Conservation (phyloP, 2,888 invertebrate species). For the Drosophila atripex region DNA sequence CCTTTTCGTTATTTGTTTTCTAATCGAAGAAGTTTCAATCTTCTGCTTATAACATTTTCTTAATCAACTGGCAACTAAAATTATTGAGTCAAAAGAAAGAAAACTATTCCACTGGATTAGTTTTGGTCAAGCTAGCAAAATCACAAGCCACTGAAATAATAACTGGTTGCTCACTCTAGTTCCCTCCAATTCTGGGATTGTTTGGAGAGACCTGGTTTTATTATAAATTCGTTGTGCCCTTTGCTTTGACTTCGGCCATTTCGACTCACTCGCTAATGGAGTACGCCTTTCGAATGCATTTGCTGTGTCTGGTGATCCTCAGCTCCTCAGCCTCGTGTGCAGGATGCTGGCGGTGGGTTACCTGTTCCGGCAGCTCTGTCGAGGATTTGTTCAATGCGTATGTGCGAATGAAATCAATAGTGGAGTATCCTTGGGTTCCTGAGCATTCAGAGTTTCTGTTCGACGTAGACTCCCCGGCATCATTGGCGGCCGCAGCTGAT, state of each 20-base stretch:
- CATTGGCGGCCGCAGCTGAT: constrained; percentile 1
- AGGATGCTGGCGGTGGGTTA: constrained; percentile 84
- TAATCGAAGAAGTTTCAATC: background rate
- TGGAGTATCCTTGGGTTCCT: constrained; percentile 74
- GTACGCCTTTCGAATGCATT: constrained; percentile 86
- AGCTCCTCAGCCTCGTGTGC: constrained; percentile 89
- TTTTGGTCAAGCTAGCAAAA: background rate
- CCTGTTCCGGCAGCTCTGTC: constrained; percentile 55
- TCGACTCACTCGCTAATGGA: constrained; percentile 86
- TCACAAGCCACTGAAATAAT: background rate
- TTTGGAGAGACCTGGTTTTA: background rate
- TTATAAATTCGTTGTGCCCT: constrained; percentile 23
- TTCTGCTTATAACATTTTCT: background rate
- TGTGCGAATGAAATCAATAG: constrained; percentile 97
- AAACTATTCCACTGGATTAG: no score
- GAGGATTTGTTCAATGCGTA: constrained; percentile 92
- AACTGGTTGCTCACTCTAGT: background rate
- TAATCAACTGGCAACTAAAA: background rate
- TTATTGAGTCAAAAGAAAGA: no score
- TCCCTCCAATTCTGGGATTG: background rate
- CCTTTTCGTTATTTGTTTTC: background rate
- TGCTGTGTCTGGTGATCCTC: constrained; percentile 92
- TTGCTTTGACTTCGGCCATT: background rate
- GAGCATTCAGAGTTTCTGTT: constrained; percentile 36
- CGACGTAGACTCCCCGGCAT: constrained; percentile 28